Evolutionary conservation across 1,140 invertebrate species (phyloP).

Genomic region (Drosophila arawakana): DNA sequence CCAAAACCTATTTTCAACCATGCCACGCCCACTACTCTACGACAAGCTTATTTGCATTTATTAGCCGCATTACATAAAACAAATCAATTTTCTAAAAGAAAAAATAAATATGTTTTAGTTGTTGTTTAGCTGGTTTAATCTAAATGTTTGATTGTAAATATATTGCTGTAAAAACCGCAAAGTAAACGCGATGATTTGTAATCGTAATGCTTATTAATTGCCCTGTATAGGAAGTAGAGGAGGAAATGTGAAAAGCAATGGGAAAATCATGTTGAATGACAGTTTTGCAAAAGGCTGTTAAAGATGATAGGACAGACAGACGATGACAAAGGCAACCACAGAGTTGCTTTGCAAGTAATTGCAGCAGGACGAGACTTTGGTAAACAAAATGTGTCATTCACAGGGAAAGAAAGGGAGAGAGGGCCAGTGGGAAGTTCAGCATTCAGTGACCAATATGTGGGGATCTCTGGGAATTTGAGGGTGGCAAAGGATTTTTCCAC

Average conservation of each 20-base stretch:
- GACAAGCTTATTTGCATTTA: conserved; percentile 41
- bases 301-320: conserved; percentile 2
- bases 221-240: not conserved
- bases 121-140: conserved; percentile 44
- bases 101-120: conserved; percentile 1
- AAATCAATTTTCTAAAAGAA: conserved; percentile 33
- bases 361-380: not conserved
- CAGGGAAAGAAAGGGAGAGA: too few species aligned
- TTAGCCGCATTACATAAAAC: conserved; percentile 54
- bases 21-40: conserved; percentile 26
- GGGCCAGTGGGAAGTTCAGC: not conserved
- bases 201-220: conserved; percentile 68
- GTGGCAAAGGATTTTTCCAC: conserved; percentile 51
- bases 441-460: conserved; percentile 12
- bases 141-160: conserved; percentile 68
- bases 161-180: conserved; percentile 52
- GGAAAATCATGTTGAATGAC: conserved; percentile 1
- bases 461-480: not conserved
- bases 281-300: conserved; percentile 11
- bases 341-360: conserved; percentile 34
- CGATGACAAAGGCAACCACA: conserved; percentile 34
- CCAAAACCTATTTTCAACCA: not conserved
- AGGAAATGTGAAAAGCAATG: not conserved
- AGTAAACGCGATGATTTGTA: conserved; percentile 57
- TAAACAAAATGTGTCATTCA: not conserved